Evolutionary conservation across 1,140 invertebrate species (phyloP).

Genomic region (Diuraphis noxia): DNA sequence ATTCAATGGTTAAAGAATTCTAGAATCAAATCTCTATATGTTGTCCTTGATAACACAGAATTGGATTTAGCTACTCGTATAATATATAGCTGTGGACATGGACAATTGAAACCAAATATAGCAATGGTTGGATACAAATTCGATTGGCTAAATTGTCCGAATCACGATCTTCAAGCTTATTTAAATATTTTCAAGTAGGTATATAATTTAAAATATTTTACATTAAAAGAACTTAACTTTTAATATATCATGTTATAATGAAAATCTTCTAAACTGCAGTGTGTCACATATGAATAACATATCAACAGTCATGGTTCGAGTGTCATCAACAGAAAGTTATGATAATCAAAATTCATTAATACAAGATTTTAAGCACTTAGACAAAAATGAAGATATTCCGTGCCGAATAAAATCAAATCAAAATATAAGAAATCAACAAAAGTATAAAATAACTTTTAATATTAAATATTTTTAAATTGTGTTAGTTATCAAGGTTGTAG

Average conservation of each 20-base stretch:
- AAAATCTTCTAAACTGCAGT: neutral
- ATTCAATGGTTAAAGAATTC: conserved; percentile 61
- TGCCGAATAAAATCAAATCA: neutral
- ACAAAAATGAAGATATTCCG: neutral
- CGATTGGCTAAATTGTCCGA: conserved; percentile 78
- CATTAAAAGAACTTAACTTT: neutral
- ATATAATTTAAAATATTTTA: conserved; percentile 62
- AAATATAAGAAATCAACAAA: neutral
- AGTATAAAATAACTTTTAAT: neutral
- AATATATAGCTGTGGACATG: conserved; percentile 82
- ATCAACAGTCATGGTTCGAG: neutral
- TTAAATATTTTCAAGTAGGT: conserved; percentile 89
- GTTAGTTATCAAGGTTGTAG: neutral
- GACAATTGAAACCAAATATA: conserved; percentile 93
- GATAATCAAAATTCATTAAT: neutral
- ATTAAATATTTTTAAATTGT: neutral
- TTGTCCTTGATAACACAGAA: conserved; percentile 74
- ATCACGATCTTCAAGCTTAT: conserved; percentile 79
- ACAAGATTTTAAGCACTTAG: neutral
- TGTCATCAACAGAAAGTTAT: neutral
- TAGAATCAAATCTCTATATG: conserved; percentile 87
- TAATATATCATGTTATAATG: too few species aligned
- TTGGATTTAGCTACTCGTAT: conserved; percentile 75
- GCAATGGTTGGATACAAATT: conserved; percentile 92
- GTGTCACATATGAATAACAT: conserved; percentile 14